Evolutionary conservation across 2,888 invertebrate genomes (phyloP).

Genomic region (Loripinus fragilis): DNA sequence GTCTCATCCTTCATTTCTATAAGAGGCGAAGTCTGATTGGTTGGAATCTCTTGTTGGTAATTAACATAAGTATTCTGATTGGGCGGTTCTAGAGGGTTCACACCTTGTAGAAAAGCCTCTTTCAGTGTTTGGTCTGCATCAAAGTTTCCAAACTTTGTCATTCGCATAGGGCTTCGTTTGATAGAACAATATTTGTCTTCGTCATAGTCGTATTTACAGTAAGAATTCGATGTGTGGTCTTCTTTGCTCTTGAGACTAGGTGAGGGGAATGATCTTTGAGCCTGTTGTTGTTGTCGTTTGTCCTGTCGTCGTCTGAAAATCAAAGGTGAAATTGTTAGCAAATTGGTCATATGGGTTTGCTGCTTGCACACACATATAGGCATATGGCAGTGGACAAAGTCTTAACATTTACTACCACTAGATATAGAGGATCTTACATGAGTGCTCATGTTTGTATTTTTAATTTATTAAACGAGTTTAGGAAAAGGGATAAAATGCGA

Average conservation of each 20-base stretch:
- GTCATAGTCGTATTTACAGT: conserved; percentile 75
- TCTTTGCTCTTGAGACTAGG: conserved; percentile 65
- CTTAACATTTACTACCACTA: too few species aligned
- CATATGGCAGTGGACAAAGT: too few species aligned
- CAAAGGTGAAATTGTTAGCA: too few species aligned
- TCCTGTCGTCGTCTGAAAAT: neutral
- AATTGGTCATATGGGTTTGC: too few species aligned
- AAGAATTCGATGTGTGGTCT: conserved; percentile 62
- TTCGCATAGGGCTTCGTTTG: conserved; percentile 73
- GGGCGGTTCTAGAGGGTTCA: conserved; percentile 22
- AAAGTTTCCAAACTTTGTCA: conserved; percentile 69
- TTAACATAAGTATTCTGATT: conserved; percentile 51
- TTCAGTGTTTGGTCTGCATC: conserved; percentile 62
- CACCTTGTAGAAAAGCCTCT: conserved; percentile 65
- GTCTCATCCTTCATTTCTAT: conserved; percentile 42
- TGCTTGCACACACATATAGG: too few species aligned
- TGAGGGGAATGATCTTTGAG: conserved; percentile 67
- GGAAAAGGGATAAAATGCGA: too few species aligned
- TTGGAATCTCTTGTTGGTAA: conserved; percentile 33
- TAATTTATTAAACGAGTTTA: too few species aligned
- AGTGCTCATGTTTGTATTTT: too few species aligned
- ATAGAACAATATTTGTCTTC: conserved; percentile 77
- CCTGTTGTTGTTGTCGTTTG: conserved; percentile 31
- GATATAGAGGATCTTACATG: too few species aligned
- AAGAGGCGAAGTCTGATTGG: conserved; percentile 53